These are phyloP conservation scores for Anomalospiza imberbis DNA, from an alignment of 2,797 vertebrate genomes.

Conservation along the genomic window DNA sequence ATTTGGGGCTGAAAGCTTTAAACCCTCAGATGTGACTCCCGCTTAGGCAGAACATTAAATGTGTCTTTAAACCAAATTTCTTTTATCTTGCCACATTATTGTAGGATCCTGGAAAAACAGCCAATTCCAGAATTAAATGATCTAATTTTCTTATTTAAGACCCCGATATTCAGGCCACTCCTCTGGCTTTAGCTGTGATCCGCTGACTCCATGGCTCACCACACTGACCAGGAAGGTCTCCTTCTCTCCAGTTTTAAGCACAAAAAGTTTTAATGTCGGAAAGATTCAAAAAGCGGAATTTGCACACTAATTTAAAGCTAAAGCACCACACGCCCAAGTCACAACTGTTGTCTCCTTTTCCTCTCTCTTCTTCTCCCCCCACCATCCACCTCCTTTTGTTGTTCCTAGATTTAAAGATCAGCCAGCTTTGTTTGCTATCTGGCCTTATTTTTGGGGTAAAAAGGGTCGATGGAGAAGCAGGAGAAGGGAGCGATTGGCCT, in stretches of 20 bases:
- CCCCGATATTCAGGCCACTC: neutral
- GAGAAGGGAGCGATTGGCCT: neutral
- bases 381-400: neutral
- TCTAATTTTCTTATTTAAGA: neutral
- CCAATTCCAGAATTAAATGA: neutral
- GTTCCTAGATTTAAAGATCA: neutral
- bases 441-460: neutral
- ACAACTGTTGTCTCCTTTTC: neutral
- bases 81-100: neutral
- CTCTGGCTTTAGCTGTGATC: neutral
- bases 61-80: neutral
- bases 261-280: slow-evolving; percentile 1
- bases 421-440: neutral
- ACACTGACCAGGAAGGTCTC: neutral
- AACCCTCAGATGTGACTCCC: rapidly evolving
- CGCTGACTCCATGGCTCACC: rapidly evolving
- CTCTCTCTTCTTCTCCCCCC: neutral
- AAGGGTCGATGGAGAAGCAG: neutral
- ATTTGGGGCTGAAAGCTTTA: neutral
- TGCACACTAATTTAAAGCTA: neutral
- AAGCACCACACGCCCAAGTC: neutral
- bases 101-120: neutral
- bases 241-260: neutral
- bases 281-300: neutral
- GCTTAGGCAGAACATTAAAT: neutral